Evolutionary conservation across 1,140 invertebrate genomes (phyloP).

Genomic region (Anagrus nilaparvatae): DNA sequence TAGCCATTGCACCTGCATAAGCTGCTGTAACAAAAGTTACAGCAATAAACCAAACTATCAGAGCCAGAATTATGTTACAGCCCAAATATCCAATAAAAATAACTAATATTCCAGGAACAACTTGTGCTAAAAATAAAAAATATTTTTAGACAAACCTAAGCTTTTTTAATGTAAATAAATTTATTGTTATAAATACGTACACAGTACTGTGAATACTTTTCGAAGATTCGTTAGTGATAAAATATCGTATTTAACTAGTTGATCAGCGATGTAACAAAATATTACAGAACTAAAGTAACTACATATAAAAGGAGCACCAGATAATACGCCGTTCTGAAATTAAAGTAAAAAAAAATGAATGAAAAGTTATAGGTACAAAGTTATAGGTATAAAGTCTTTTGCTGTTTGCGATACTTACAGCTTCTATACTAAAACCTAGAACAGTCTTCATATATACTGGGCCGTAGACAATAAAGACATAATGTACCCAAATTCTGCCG

Average conservation of each 20-base stretch:
- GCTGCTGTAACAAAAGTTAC: slow-evolving; percentile 62
- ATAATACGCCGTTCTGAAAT: slow-evolving; percentile 53
- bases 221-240: slow-evolving; percentile 54
- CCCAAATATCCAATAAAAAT: slow-evolving; percentile 56
- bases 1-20: slow-evolving; percentile 68
- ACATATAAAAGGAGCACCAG: slow-evolving; percentile 56
- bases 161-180: slow-evolving; percentile 1
- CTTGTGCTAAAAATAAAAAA: slow-evolving; percentile 47
- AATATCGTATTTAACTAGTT: slow-evolving; percentile 47
- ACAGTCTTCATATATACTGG: slow-evolving; percentile 64
- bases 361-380: slow-evolving; percentile 6
- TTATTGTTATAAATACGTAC: slow-evolving; percentile 31
- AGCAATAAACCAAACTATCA: slow-evolving; percentile 57
- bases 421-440: slow-evolving; percentile 56
- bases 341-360: slow-evolving; percentile 6
- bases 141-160: too few species aligned
- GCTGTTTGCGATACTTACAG: slow-evolving; percentile 33
- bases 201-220: slow-evolving; percentile 56
- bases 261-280: slow-evolving; percentile 61
- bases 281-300: slow-evolving; percentile 60
- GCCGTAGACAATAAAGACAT: slow-evolving; percentile 58
- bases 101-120: slow-evolving; percentile 56
- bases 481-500: slow-evolving; percentile 63
- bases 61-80: slow-evolving; percentile 47
- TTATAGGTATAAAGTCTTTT: slow-evolving; percentile 1